A percentile compares a stretch with the other conserved stretches of the same genome.
Evolutionary conservation across 2,113 vertebrate species (phyloP).

Genomic region (Notechis scutatus): DNA sequence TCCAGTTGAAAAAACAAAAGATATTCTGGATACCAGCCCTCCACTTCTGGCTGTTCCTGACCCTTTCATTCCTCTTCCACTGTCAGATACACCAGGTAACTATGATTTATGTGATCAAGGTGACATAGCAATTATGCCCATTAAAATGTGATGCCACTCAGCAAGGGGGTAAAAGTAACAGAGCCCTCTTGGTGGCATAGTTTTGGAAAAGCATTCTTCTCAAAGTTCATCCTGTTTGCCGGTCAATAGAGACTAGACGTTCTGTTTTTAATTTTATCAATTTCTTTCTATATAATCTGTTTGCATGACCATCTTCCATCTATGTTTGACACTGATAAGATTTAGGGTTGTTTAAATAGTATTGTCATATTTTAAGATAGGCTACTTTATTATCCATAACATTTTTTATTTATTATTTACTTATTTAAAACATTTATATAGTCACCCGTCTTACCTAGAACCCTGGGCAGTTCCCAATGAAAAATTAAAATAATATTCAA

Average conservation of each 20-base stretch:
- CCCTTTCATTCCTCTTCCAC: conserved; percentile 79
- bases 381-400: background rate
- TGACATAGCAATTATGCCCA: background rate
- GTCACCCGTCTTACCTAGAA: background rate
- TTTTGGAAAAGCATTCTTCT: background rate
- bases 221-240: background rate
- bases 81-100: conserved; percentile 85
- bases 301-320: background rate
- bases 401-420: background rate
- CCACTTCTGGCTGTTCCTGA: conserved; percentile 81
- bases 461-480: background rate
- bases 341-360: background rate
- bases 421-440: background rate
- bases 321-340: background rate
- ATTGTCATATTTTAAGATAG: background rate
- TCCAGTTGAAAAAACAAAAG: conserved; percentile 78
- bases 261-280: background rate
- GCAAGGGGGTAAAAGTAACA: background rate
- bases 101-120: background rate
- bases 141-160: background rate
- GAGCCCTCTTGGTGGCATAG: background rate
- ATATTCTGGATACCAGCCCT: conserved; percentile 75
- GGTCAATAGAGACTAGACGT: background rate
- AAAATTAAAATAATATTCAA: background rate
- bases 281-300: background rate